Percentiles rank a stretch among this genome's conserved stretches.
phyloP scores from a whole-genome alignment of 2,797 vertebrate species.

The Dermochelys coriacea region DNA sequence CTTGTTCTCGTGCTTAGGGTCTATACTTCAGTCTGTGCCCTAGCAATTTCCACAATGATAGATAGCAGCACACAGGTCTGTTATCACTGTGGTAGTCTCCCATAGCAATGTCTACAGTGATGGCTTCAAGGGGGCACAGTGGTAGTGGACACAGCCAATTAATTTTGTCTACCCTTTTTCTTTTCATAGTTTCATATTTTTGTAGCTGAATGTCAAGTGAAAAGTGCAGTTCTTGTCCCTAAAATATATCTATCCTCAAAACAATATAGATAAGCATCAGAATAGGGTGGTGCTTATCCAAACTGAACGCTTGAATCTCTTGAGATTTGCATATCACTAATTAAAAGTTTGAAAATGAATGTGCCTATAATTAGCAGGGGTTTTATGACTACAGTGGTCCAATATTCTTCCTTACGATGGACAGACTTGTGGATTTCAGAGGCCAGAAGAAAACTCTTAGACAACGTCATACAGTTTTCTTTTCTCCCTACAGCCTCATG shows the following conservation, averaged over 20 bases:
- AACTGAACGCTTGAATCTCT: conserved; percentile 10
- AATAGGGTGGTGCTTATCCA: not conserved
- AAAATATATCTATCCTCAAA: conserved; percentile 1
- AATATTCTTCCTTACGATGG: not conserved
- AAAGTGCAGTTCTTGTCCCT: conserved; percentile 47
- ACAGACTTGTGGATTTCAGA: not conserved
- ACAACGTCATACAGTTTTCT: not conserved
- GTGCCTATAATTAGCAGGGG: conserved; percentile 56
- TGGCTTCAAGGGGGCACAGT: conserved; percentile 31
- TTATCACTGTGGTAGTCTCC: conserved; percentile 18
- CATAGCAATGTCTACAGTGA: conserved; percentile 50
- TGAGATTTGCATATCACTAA: conserved; percentile 49
- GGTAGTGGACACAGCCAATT: conserved; percentile 69
- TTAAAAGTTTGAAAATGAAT: conserved; percentile 48
- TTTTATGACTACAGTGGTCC: not conserved
- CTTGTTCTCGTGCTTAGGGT: not conserved
- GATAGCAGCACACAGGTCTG: not conserved
- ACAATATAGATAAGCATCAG: conserved; percentile 39
- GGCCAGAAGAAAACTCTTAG: not conserved
- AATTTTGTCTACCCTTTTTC: conserved; percentile 61
- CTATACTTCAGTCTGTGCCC: conserved; percentile 46
- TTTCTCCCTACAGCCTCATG: not conserved
- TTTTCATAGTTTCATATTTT: conserved; percentile 36
- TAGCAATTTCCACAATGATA: conserved; percentile 20
- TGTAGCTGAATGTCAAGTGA: conserved; percentile 68